phyloP scores from a whole-genome alignment of 2,113 vertebrate genomes.

The Corydoras maculifer region DNA sequence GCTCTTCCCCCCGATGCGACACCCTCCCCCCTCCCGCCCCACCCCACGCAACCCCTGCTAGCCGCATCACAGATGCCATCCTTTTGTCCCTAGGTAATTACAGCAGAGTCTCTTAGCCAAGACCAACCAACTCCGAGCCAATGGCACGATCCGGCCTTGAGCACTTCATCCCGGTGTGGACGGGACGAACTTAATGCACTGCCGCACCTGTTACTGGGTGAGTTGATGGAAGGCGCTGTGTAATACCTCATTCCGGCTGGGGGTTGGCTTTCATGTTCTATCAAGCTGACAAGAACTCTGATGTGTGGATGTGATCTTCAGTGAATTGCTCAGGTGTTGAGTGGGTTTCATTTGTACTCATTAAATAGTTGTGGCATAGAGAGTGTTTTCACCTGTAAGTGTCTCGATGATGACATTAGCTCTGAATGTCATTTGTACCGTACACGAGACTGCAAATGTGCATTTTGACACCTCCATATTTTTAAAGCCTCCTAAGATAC shows the following conservation, averaged over 20 bases:
- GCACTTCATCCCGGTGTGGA: conserved; percentile 8
- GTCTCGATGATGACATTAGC: too few relatives aligned
- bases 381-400: too few relatives aligned
- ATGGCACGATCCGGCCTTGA: conserved; percentile 21
- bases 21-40: conserved; percentile 43
- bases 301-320: not conserved
- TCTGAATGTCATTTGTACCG: too few relatives aligned
- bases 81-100: conserved; percentile 59
- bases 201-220: not conserved
- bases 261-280: conserved; percentile 14
- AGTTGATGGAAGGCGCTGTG: not conserved
- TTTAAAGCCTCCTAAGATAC: too few relatives aligned
- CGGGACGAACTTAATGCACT: conserved; percentile 8
- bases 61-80: conserved; percentile 56
- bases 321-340: not conserved
- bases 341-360: too few relatives aligned
- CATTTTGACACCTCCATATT: too few relatives aligned
- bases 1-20: conserved; percentile 40
- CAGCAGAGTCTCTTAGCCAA: conserved; percentile 31
- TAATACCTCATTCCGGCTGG: conserved; percentile 16
- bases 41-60: conserved; percentile 47
- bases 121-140: conserved; percentile 8
- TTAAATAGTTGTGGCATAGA: too few relatives aligned
- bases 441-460: too few relatives aligned
- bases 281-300: conserved; percentile 16